Conservation (phyloP, 1,140 invertebrate species). For the Neelides sp. region DNA sequence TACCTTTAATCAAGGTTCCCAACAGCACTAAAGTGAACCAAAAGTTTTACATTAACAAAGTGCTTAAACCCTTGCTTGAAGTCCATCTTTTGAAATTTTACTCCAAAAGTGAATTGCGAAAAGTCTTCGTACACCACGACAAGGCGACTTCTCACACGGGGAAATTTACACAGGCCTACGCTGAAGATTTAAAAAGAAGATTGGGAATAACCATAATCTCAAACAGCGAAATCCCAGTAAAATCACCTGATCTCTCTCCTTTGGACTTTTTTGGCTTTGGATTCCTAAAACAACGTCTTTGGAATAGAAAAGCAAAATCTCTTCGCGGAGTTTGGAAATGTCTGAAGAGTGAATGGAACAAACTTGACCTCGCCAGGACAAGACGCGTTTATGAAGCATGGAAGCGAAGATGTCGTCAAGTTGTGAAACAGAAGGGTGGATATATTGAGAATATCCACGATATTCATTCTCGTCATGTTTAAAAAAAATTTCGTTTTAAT, state of each 20-base stretch:
- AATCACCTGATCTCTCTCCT: slow-evolving; percentile 7
- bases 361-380: not conserved
- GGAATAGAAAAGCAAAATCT: not conserved
- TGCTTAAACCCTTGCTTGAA: slow-evolving; percentile 6
- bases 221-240: slow-evolving; percentile 6
- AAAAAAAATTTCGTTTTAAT: too few species aligned
- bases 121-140: slow-evolving; percentile 16
- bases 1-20: slow-evolving; percentile 10
- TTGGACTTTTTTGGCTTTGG: slow-evolving; percentile 18
- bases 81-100: not conserved
- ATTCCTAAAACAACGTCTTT: slow-evolving; percentile 1
- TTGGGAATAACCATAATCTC: slow-evolving; percentile 9
- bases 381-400: not conserved
- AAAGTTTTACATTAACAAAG: slow-evolving; percentile 4
- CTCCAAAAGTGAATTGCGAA: not conserved
- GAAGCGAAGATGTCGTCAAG: slow-evolving; percentile 3
- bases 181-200: not conserved
- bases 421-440: not conserved
- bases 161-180: not conserved
- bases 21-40: slow-evolving; percentile 8
- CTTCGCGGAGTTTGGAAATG: slow-evolving; percentile 7
- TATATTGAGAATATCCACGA: slow-evolving; percentile 11
- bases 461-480: slow-evolving; percentile 10
- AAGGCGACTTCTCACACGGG: not conserved
- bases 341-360: not conserved